Conservation (phyloP, 1,140 invertebrate species). For the Hyles vespertilio region DNA sequence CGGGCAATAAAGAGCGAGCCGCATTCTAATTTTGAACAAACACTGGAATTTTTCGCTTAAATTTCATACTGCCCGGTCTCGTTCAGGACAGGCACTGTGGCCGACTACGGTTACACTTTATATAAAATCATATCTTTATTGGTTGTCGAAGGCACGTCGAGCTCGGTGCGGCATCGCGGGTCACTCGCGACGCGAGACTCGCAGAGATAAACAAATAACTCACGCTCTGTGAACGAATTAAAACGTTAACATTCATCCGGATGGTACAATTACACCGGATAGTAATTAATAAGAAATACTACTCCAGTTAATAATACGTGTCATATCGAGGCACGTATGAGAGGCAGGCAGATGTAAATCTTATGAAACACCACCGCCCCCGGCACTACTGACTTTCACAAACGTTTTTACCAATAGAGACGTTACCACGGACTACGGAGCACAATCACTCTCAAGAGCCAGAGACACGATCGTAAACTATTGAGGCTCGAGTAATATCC, state of each 20-base stretch:
- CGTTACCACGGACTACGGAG: constrained; percentile 60
- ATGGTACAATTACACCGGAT: constrained; percentile 48
- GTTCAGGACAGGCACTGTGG: constrained; percentile 41
- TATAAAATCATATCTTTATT: constrained; percentile 57
- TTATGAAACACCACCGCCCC: constrained; percentile 43
- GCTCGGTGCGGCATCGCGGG: constrained; percentile 28
- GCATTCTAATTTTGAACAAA: constrained; percentile 73
- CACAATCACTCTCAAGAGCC: constrained; percentile 38
- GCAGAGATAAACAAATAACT: constrained; percentile 43
- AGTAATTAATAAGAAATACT: constrained; percentile 59
- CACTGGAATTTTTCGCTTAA: constrained; percentile 66
- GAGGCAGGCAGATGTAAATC: constrained; percentile 56
- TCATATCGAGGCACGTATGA: constrained; percentile 47
- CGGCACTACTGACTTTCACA: constrained; percentile 59
- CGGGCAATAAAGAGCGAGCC: constrained; percentile 65
- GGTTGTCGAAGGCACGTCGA: constrained; percentile 51
- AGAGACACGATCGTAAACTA: constrained; percentile 59
- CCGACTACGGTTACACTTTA: constrained; percentile 40
- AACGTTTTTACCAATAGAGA: constrained; percentile 66
- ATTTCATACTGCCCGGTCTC: constrained; percentile 35
- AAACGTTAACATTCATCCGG: constrained; percentile 44
- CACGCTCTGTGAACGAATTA: constrained; percentile 45
- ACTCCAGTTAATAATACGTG: constrained; percentile 61
- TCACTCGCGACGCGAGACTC: constrained; percentile 22
- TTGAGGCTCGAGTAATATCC: constrained; percentile 62